Evolutionary conservation across 1,140 invertebrate species (phyloP).

Genomic region (Sycophila sp.): DNA sequence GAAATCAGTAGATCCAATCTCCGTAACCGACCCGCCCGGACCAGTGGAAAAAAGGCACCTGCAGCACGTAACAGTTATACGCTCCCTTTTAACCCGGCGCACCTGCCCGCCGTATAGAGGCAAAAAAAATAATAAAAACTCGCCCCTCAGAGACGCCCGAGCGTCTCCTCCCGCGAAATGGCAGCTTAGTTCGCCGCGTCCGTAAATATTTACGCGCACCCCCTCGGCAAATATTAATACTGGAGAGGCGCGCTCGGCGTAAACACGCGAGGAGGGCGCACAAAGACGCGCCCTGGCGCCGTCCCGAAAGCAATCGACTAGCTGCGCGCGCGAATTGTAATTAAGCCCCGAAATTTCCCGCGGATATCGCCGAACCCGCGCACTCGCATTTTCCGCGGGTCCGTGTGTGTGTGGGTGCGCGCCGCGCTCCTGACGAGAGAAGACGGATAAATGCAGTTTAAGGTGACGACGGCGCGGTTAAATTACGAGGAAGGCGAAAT

Average conservation of each 20-base stretch:
- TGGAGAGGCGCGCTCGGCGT: background rate
- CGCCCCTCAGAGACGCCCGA: no score
- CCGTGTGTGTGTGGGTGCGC: background rate
- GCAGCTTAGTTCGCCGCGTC: background rate
- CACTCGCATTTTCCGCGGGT: background rate
- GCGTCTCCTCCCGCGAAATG: background rate
- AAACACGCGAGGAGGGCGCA: background rate
- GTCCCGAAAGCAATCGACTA: slow-evolving; percentile 1
- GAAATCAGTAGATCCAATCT: no score
- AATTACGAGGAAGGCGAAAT: no score
- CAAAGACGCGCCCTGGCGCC: background rate
- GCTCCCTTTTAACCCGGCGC: background rate
- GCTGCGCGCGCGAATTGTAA: slow-evolving; percentile 3
- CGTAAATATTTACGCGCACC: background rate
- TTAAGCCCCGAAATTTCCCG: slow-evolving; percentile 17
- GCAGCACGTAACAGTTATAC: background rate
- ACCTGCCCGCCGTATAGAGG: no score
- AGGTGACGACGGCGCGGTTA: no score
- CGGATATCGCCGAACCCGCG: slow-evolving; percentile 10
- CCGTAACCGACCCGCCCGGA: no score
- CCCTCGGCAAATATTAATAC: slow-evolving; percentile 4
- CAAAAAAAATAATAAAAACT: background rate
- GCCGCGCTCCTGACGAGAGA: background rate
- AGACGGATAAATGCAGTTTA: no score
- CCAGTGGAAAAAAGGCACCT: background rate